Evolutionary conservation across 2,888 invertebrate genomes (phyloP), one percentile per base, ranked within the genome.

Genomic region (Candidula unifasciata): DNA sequence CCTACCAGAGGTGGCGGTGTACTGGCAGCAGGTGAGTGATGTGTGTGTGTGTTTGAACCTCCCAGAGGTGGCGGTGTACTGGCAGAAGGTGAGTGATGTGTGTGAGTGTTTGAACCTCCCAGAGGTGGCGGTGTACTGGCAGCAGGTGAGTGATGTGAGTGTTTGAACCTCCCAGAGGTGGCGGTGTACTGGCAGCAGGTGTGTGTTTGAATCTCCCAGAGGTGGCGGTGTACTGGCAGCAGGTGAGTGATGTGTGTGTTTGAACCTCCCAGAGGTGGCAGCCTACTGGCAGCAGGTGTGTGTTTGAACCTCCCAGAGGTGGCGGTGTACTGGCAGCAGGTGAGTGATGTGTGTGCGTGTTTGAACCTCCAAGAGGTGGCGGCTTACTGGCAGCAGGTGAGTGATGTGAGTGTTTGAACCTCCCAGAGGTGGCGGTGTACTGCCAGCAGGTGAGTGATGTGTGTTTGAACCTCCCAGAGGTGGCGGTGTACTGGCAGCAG

Each of bases 101-200:
- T 97, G 97, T 92, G 99, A 99, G 94, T 97, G 98, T 89, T 94
- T 99, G 1, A 98, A 99, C 94, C 94, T 99, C 85, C 97, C 97
- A 0, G 98, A 99, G 95, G 99, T 98, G 0, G 99, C 99, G 0
- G 96, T 96, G 0, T 99, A 99, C 93, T 99, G 99, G 99, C 97
- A 98, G 88, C 95, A 95, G 93, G 95, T 95, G 88, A 57, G 81
- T 52, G n/a, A n/a, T n/a, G n/a, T n/a, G n/a, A n/a, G n/a, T n/a
- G n/a, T n/a, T n/a, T n/a, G n/a, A n/a, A n/a, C n/a, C n/a, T n/a
- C n/a, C n/a, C n/a, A n/a, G n/a, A n/a, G n/a, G n/a, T n/a, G n/a
- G n/a, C n/a, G n/a, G n/a, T n/a, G n/a, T n/a, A n/a, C n/a, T n/a
- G n/a, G n/a, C n/a, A n/a, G n/a, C n/a, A n/a, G n/a, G 97, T 92